A percentile compares a stretch with the other conserved stretches of the same genome.
phyloP scores from a whole-genome alignment of 2,888 invertebrate genomes.

The Labia minor region DNA sequence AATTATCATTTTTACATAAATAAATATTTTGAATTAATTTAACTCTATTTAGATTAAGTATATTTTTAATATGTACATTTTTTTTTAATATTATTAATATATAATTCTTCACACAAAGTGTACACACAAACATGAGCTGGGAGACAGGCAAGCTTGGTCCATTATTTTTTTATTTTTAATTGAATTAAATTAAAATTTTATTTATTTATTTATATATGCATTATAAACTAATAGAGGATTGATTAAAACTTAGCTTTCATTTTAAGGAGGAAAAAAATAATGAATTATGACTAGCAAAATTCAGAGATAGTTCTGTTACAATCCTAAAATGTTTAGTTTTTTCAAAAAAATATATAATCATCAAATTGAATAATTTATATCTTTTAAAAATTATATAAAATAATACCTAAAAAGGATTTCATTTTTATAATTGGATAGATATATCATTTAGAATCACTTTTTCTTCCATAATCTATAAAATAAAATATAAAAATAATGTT shows the following conservation, averaged over 20 bases:
- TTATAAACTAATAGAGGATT: neutral
- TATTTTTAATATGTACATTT: neutral
- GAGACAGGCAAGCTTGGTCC: constrained; percentile 7
- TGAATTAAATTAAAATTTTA: too few relatives aligned
- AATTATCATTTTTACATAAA: constrained; percentile 4
- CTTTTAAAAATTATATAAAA: too few relatives aligned
- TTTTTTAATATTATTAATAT: neutral
- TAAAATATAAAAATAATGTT: too few relatives aligned
- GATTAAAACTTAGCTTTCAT: neutral
- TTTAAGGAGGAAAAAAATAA: neutral
- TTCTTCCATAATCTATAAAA: too few relatives aligned
- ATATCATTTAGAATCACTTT: too few relatives aligned
- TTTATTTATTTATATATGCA: neutral
- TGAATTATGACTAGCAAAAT: neutral
- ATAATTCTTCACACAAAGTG: neutral
- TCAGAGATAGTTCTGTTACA: too few relatives aligned
- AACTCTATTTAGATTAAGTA: neutral
- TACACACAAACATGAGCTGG: neutral
- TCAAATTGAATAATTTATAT: too few relatives aligned
- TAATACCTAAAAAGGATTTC: too few relatives aligned
- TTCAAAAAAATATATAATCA: too few relatives aligned
- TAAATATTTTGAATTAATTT: neutral
- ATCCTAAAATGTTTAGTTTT: too few relatives aligned
- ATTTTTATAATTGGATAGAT: too few relatives aligned
- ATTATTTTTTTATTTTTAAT: neutral